Evolutionary conservation across 2,888 invertebrate genomes (phyloP), one percentile per base, ranked within the genome.

Genomic region (Melanargia galathea): DNA sequence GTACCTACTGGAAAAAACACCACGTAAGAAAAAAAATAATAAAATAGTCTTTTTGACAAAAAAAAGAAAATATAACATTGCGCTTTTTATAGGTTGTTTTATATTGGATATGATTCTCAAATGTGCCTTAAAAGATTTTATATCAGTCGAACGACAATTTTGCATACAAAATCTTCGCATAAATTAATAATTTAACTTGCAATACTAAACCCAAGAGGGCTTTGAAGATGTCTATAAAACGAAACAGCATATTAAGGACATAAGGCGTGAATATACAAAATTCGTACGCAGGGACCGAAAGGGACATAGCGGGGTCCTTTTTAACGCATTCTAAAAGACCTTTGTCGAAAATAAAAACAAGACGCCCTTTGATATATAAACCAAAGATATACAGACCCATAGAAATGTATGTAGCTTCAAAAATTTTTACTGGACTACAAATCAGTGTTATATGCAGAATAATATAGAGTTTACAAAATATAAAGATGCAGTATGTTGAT

Each of bases 341-440:
- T 58, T 58, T 70, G 79, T 77, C 80, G 74, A 80, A 85, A 87
- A 87, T 86, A 86, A 87, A 88, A 86, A 84, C 78, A 82, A 78
- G 77, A 83, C 83, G 88, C 16, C 30, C 20, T 52, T 52, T 35
- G 52, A 52, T 35, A 20, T 52, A 11, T 7, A 35, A 52, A 20
- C 20, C 35, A n/a, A 52, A 11, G 52, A 52, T 35, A 52, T 20
- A 52, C 33, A 52, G 2, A 33, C 11, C 20, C 18, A 11, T 13
- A 52, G 33, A 52, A 6, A 13, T 35, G 35, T 18, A 52, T 82
- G 79, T 24, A 24, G 83, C 79, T 79, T 46, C 16, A 7, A n/a
- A 6, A 16, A 40, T 16, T 40, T 40, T 18, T 38, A 13, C 10
- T 35, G 35, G n/a, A n/a, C n/a, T n/a, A n/a, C n/a, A n/a, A n/a